Evolutionary conservation across 2,113 vertebrate genomes (phyloP).

Genomic region (Chrysemys picta): DNA sequence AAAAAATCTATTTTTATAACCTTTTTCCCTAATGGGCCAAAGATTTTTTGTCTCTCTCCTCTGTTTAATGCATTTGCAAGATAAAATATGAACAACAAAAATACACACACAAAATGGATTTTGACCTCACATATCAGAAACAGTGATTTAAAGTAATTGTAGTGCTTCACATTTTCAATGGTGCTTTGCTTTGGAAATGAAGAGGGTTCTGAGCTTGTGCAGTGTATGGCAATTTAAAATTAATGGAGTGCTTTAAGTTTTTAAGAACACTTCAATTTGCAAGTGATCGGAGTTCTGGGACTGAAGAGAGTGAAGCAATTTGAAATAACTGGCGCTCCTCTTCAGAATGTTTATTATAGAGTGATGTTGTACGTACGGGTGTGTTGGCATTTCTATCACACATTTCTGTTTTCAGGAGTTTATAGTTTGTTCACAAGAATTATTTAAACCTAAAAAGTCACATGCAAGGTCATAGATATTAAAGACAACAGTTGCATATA

Average conservation of each 20-base stretch:
- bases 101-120: not conserved
- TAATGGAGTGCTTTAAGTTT: conserved; percentile 72
- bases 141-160: conserved; percentile 55
- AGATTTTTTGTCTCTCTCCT: not conserved
- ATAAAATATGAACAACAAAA: not conserved
- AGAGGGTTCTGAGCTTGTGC: conserved; percentile 52
- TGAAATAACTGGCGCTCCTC: conserved; percentile 45
- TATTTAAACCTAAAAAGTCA: not conserved
- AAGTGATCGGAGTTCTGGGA: conserved; percentile 61
- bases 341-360: conserved; percentile 39
- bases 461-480: not conserved
- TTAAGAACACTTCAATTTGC: conserved; percentile 71
- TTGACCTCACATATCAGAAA: conserved; percentile 35
- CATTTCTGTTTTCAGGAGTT: not conserved
- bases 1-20: not conserved
- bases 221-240: conserved; percentile 66
- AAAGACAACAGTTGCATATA: too few relatives aligned
- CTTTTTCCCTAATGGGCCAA: not conserved
- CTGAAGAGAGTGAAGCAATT: conserved; percentile 37
- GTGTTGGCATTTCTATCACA: not conserved
- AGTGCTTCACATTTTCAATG: conserved; percentile 57
- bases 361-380: accelerated
- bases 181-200: conserved; percentile 51
- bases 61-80: not conserved
- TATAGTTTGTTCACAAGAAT: not conserved